Base-by-base conservation (phyloP, 1,140 invertebrate species). In the Gryllus bimaculatus region DNA sequence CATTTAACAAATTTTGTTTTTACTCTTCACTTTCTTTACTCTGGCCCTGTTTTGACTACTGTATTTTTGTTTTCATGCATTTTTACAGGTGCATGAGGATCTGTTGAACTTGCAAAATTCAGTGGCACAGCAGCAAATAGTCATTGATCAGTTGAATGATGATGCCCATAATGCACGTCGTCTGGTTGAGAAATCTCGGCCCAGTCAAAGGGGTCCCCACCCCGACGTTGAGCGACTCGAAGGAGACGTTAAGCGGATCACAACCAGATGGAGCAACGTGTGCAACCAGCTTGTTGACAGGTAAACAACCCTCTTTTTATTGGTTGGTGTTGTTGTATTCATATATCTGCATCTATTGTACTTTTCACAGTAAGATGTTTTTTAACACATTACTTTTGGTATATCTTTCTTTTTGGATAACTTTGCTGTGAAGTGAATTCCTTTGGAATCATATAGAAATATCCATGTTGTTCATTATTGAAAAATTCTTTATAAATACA, bases 141-240 rank as follows among this genome's bases (percentile, higher is more conserved):
- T 92, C 12, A 92, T 99, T 83, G 96, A 98, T 85, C 93, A 95
- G 83, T 88, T 99, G 85, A 94, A 95, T 83, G 94, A 95, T 80
- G 96, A 98, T 84, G 92, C 95, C 0, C 93, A 93, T 82, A 94
- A 93, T 84, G 92, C 96, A 66, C 90, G 95, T 75, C 90, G 94
- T 73, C 87, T 97, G 76, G 96, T 96, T 0, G 95, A 96, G 83
- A 92, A 92, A 82, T 96, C 95, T 4, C 86, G 96, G 78, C 91
- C 86, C 82, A 82, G 88, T 83, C 90, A 91, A 85, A 89, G 86
- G 73, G 92, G 88, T 79, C 90, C 88, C 81, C 93, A 92, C 81
- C 89, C 90, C 10, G 98, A 99, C 87, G 90, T 99, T 79, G 97
- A 98, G 82, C 88, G 93, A 20, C 85, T 99, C n/a, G 97, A 99